Base-by-base conservation (phyloP, 2,113 vertebrate genomes). In the Antigone vipio region DNA sequence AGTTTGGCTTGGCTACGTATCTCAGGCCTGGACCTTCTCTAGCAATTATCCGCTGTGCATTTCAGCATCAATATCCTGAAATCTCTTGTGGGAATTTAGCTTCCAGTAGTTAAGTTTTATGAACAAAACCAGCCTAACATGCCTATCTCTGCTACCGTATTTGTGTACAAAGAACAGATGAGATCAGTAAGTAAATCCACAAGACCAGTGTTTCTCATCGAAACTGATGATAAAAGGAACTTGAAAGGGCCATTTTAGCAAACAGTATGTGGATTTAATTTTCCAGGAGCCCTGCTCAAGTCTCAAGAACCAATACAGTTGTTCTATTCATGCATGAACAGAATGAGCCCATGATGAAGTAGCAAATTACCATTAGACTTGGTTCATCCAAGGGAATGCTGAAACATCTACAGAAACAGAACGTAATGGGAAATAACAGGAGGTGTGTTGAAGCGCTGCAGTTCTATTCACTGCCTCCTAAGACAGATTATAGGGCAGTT, bases 261-360 rank as follows among this genome's bases (percentile, higher is more conserved):
- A 92, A 90, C 27, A 67, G 64, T 68, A 24, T 47, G 80, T 69
- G 81, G 66, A 88, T 95, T 68, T 45, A 95, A 93, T 88, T 97
- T 96, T 94, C 84, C 68, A 90, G 85, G 82, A 94, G 83, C 62
- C 81, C 68, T 0, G 9, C 84, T 97, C 59, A 78, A 60, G 60
- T 72, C 69, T 89, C 68, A 60, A 81, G 89, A 92, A 92, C 66
- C 78, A 90, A 90, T 89, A 91, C 44, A 82, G 79, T 93, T 85
- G 35, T 49, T 93, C 93, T 90, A 64, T 84, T 95, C 80, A 73
- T 92, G 89, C 85, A 83, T 55, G 30, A 97, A 94, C 82, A 94
- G 88, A 96, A 96, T 79, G 63, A 95, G 88, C 77, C 58, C 58
- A 45, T 92, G 96, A 94, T 91, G 95, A 96, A 96, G 91, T 68